Base-by-base conservation (phyloP, 2,888 invertebrate genomes). In the Acrobasis consociella region DNA sequence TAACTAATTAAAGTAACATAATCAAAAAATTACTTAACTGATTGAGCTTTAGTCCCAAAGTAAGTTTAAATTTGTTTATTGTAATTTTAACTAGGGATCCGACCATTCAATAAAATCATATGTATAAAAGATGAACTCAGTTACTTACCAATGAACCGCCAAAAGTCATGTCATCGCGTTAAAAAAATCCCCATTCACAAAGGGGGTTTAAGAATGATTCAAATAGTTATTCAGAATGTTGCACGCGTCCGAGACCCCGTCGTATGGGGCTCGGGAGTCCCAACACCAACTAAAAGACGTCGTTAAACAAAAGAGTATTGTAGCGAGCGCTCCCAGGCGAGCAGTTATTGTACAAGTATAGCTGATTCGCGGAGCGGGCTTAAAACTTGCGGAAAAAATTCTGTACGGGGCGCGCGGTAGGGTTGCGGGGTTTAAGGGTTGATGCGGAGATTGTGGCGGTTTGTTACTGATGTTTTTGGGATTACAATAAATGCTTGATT, bases 221-320 rank as follows among this genome's bases (percentile, higher is more conserved):
- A 42, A n/a, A 10, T 42, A 11, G 11, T 2, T 13, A 10, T 42
- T 42, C 11, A 11, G 42, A 42, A 42, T 42, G 46, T 13, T 1
- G 13, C 46, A 46, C 46, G 46, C 46, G 46, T n/a, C 46, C 13
- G 46, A 46, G 46, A 11, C 46, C 13, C 39, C 16, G 39, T 13
- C n/a, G 38, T 55, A 16, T 55, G 39, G 38, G 39, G 52, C n/a
- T 78, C 72, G 66, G 74, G 73, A 86, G 83, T 87, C 83, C 79
- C 85, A 81, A 85, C 83, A 7, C 31, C 2, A 31, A 31, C 31
- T 31, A 31, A 87, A 84, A 88, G 81, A 87, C 79, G 86, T 88
- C 88, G 88, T 91, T 91, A 90, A 91, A 88, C 90, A 89, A 88
- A 90, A 81, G 83, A 79, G 82, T 76, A 85, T 87, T 87, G 85